Base-by-base conservation (phyloP, 2,888 invertebrate species). In the Argyresthia albistria region DNA sequence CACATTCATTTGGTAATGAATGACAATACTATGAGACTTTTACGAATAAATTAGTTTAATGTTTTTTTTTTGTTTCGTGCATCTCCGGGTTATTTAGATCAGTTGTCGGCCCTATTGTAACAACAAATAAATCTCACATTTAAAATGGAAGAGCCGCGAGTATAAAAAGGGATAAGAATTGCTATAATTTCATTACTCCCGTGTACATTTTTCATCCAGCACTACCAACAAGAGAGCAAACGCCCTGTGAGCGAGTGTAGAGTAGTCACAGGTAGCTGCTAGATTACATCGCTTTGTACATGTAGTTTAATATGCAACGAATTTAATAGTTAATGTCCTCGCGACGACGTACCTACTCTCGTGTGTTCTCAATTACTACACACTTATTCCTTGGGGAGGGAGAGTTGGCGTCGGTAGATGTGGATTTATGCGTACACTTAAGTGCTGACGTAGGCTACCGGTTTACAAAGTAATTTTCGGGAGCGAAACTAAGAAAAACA, bases 281-380 rank as follows among this genome's bases (percentile, higher is more conserved):
- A 69, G 72, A 79, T 79, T 78, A 78, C 74, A 72, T 64, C 65
- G 67, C 71, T 69, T 65, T 74, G 73, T 73, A 76, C 69, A 68
- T 69, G 73, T 82, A 80, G 77, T 83, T 79, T 83, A 83, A 82
- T 82, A 86, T 86, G 83, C 84, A 86, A 83, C 83, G 86, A 86
- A 81, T 84, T 86, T 84, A 86, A 86, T 84, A 86, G 81, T 84
- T 86, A 83, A 86, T 83, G 83, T 75, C 70, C 69, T 64, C 57
- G 73, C 75, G 80, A 79, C 79, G 76, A 70, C 69, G 70, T n/a
- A n/a, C n/a, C 69, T 73, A 66, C 69, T 66, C 75, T 73, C 74
- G 70, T 76, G 71, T 76, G 78, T 67, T 77, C 71, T 73, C 80
- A 84, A 86, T 84, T 84, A 83, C 84, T 80, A 74, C 70, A 74